Evolutionary conservation across 2,797 vertebrate species (phyloP), one percentile per base, ranked within the genome.

Genomic region (Emydoidea blandingii): DNA sequence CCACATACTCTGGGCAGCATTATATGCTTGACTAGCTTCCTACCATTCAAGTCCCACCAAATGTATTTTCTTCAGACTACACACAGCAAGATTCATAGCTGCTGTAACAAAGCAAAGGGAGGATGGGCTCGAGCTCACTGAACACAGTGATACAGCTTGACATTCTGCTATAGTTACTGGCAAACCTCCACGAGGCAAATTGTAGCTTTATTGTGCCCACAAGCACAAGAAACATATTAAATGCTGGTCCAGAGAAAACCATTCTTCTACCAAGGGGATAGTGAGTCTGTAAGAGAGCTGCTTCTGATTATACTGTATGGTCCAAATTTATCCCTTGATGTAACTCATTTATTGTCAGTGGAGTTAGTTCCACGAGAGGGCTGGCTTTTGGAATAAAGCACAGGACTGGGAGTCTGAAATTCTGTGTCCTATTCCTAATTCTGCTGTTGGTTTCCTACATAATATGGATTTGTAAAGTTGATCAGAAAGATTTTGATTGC

Each of bases 101-200:
- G 4, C 82, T 83, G 54, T 59, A 85, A 16, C 59, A 89, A 87
- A 88, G 47, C 54, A 85, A 94, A 47, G 25, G 72, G 52, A 96
- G 85, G 74, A 83, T 65, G 85, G 80, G 44, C 76, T 82, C 5
- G 6, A 87, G 91, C 53, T 86, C 57, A 2, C 0, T 88, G 95
- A 65, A 91, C 83, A 78, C 50, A 72, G 87, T 57, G n/a, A 74
- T 85, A 74, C 50, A 88, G 91, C 83, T 83, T 81, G 47, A 50
- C 79, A 31, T 85, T 62, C 65, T 87, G 79, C 85, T 52, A 47
- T 88, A 79, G 27, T 56, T 56, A 54, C 84, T 86, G 65, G 49
- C 83, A 96, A 50, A 95, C 9, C 74, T 93, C 50, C 50, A 6
- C 49, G 49, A 85, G 57, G 83, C 54, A 94, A 96, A 87, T 21